These are phyloP conservation scores for Micromesistius poutassou DNA, from an alignment of 2,797 vertebrate genomes.

Conservation along the genomic window DNA sequence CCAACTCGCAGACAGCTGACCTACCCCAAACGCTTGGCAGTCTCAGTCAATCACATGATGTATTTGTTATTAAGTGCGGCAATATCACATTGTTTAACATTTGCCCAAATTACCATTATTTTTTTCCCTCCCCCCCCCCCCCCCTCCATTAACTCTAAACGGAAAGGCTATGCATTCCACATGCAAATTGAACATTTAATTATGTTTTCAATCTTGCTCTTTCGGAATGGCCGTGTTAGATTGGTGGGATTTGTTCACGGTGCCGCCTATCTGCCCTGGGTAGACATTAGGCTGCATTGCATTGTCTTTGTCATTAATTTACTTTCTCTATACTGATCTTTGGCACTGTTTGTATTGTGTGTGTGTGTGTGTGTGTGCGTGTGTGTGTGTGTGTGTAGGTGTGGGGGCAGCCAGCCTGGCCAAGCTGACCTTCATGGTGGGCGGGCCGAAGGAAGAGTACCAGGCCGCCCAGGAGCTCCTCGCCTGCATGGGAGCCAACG, in stretches of 20 bases:
- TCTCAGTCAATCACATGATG: constrained; percentile 36
- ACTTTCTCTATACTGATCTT: not conserved
- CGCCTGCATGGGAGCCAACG: constrained; percentile 90
- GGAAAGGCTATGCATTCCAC: not conserved
- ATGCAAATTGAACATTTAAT: not conserved
- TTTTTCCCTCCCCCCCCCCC: not conserved
- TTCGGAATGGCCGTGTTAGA: not conserved
- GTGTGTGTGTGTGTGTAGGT: constrained; percentile 28
- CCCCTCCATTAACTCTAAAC: not conserved
- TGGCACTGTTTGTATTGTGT: not conserved
- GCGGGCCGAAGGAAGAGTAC: constrained; percentile 89
- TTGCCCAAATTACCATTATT: not conserved
- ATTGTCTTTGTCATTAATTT: not conserved
- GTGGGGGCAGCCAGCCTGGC: constrained; percentile 86
- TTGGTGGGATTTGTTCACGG: not conserved
- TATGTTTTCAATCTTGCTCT: not conserved
- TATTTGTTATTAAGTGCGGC: constrained; percentile 25
- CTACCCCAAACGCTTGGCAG: constrained; percentile 40
- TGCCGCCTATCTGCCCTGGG: not conserved
- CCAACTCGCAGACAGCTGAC: constrained; percentile 41
- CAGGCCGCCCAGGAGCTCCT: constrained; percentile 87
- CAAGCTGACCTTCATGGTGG: constrained; percentile 95
- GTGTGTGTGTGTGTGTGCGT: constrained; percentile 10
- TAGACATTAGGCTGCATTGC: not conserved
- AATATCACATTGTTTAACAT: constrained; percentile 3